Percentiles rank a stretch among this genome's conserved stretches.
These are phyloP conservation scores for Halictus rubicundus DNA, from an alignment of 1,140 invertebrate species.

Conservation along the genomic window DNA sequence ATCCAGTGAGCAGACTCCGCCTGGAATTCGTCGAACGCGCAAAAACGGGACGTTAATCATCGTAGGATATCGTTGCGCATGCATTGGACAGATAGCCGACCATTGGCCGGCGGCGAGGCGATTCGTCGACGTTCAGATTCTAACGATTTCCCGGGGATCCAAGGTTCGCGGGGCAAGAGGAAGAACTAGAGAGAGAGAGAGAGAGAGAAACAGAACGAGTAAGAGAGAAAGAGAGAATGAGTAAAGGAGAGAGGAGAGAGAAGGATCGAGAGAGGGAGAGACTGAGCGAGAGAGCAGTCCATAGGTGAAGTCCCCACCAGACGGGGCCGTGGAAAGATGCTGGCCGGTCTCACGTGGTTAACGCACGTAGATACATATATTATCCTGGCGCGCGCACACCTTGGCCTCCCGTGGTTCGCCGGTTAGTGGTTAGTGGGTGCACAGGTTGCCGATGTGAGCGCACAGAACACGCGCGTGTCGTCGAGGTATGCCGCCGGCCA, in stretches of 20 bases:
- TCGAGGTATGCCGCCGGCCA: conserved; percentile 45
- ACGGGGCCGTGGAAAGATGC: conserved; percentile 63
- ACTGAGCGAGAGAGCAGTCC: conserved; percentile 39
- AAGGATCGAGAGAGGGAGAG: neutral
- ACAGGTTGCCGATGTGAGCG: conserved; percentile 67
- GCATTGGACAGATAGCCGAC: neutral
- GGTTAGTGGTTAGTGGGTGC: conserved; percentile 74
- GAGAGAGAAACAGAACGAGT: too few species aligned
- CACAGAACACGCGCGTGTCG: conserved; percentile 50
- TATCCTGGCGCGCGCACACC: conserved; percentile 71
- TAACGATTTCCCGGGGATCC: conserved; percentile 32
- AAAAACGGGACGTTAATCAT: neutral
- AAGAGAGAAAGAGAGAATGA: too few species aligned
- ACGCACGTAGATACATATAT: conserved; percentile 72
- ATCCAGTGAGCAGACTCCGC: too few species aligned
- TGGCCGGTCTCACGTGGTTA: conserved; percentile 71
- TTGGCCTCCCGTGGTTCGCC: conserved; percentile 63
- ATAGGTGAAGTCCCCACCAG: conserved; percentile 56
- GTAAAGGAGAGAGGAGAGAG: too few species aligned
- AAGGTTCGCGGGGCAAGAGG: conserved; percentile 7
- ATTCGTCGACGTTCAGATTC: conserved; percentile 10
- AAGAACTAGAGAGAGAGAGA: conserved; percentile 30
- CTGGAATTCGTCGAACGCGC: neutral
- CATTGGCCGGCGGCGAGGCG: neutral
- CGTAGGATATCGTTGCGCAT: neutral